Evolutionary conservation across 2,888 invertebrate genomes (phyloP), one percentile per base, ranked within the genome.

Genomic region (Epinotia bilunana): DNA sequence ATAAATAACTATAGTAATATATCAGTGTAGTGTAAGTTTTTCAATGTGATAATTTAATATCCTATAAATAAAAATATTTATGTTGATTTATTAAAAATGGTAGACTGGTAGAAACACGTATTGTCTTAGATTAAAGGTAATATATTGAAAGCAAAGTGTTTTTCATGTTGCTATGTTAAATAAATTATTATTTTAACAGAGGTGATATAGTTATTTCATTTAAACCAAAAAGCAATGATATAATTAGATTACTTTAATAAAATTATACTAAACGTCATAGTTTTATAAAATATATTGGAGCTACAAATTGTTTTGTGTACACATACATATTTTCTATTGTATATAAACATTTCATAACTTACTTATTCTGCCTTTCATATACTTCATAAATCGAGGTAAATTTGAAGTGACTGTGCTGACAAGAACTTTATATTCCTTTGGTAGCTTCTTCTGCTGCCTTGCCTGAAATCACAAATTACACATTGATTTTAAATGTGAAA

Each of bases 341-440:
- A 76, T 61, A 74, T 76, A 78, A 69, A 65, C 33, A 63, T 77
- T 77, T 86, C 87, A 87, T 81, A 89, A 83, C 69, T 85, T 89
- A 82, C 82, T 88, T 77, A 94, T 78, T 82, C 93, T 91, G 74
- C 88, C 88, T 77, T 87, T 93, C 86, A 96, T 96, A 86, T 97
- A 97, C 81, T 95, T 95, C 75, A 97, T 95, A 87, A 97, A 97
- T 80, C 97, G 94, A 4, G 95, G 93, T 78, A 97, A 90, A 87
- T 97, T 97, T 2, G 95, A 94, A 72, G 95, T 94, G 0, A 96
- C 97, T 5, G 97, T 97, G 71, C 95, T 95, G 2, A 97, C 95
- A n/a, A 97, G 94, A 0, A 95, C 95, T 81, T 95, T 95, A 81
- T 96, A 95, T 82, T 96, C 96, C 76, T 95, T 96, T 0, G 97